Percentiles rank a stretch among this genome's conserved stretches.
Conservation (phyloP, 2,888 invertebrate species). For the Eupithecia centaureata region DNA sequence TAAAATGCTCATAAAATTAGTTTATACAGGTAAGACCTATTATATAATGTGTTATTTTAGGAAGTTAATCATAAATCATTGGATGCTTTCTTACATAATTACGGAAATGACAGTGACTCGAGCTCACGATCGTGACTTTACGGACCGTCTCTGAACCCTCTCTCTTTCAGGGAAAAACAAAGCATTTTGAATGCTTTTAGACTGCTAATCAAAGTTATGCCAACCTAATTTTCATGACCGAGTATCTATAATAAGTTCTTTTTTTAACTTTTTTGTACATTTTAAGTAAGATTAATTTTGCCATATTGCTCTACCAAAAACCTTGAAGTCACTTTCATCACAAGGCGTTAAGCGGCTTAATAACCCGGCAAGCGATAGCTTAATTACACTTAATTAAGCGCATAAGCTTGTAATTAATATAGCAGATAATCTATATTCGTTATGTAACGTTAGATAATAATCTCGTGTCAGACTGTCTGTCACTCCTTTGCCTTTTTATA, state of each 20-base stretch:
- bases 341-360: slow-evolving; percentile 25
- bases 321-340: slow-evolving; percentile 23
- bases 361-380: slow-evolving; percentile 25
- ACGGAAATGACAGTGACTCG: slow-evolving; percentile 48
- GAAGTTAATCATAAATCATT: slow-evolving; percentile 27
- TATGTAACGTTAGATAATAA: slow-evolving; percentile 10
- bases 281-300: no score
- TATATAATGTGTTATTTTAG: slow-evolving; percentile 7
- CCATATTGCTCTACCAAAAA: slow-evolving; percentile 3
- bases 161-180: slow-evolving; percentile 14
- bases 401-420: slow-evolving; percentile 24
- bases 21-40: neutral
- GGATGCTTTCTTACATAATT: slow-evolving; percentile 48
- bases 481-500: slow-evolving; percentile 16
- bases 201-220: no score
- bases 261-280: no score
- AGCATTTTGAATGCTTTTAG: no score
- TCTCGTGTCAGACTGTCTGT: slow-evolving; percentile 19
- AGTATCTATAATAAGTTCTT: no score
- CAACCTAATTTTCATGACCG: neutral
- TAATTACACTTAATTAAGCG: slow-evolving; percentile 28
- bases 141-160: slow-evolving; percentile 53
- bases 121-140: slow-evolving; percentile 60
- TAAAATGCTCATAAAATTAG: neutral
- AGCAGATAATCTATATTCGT: slow-evolving; percentile 17